Evolutionary conservation across 1,140 invertebrate species (phyloP).

Genomic region (Micrasema minimum): DNA sequence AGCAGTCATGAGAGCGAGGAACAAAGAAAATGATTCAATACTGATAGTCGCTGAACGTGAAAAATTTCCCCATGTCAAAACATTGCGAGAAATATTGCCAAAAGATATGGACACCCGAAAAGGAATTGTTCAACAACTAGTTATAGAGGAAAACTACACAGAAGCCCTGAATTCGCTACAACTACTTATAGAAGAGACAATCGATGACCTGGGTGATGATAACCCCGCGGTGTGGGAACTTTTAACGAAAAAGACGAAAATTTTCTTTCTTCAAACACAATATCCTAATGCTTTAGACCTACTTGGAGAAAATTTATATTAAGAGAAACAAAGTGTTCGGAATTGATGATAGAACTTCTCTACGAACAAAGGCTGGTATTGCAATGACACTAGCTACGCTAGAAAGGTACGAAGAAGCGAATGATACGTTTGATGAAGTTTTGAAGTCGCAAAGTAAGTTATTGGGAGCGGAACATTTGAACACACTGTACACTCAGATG

Average conservation of each 20-base stretch:
- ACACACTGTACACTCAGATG: neutral
- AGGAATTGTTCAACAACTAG: neutral
- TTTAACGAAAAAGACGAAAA: neutral
- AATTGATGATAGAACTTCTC: neutral
- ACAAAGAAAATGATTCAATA: neutral
- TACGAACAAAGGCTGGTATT: neutral
- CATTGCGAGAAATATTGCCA: neutral
- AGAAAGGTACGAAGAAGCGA: neutral
- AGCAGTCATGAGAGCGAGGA: conserved; percentile 7
- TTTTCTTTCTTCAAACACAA: neutral
- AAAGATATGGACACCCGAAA: neutral
- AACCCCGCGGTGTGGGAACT: conserved; percentile 1
- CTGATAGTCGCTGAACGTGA: neutral
- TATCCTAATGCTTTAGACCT: conserved; percentile 14
- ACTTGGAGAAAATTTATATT: neutral
- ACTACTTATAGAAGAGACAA: neutral
- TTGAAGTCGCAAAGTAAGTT: neutral
- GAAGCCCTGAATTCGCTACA: neutral
- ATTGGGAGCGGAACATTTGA: neutral
- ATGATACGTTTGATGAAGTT: neutral
- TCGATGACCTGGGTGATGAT: neutral
- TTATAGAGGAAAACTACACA: neutral
- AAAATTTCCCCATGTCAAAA: neutral
- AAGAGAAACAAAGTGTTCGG: neutral
- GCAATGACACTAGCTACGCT: neutral